phyloP scores from a whole-genome alignment of 2,888 invertebrate genomes.

The Argyra leucocephala region DNA sequence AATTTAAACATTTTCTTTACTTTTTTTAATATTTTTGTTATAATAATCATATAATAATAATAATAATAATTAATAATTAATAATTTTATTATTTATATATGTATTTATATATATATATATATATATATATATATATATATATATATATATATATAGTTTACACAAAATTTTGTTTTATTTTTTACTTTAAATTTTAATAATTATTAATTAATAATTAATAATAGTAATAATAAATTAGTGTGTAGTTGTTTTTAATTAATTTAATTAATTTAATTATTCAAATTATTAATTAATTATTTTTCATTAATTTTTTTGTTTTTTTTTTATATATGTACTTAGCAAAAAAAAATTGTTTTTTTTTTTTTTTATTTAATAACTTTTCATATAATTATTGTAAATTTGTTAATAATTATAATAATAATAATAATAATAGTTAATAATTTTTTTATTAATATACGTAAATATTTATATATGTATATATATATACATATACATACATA shows the following conservation, averaged over 20 bases:
- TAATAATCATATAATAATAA: no score
- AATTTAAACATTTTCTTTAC: neutral
- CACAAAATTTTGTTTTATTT: neutral
- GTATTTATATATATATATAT: neutral
- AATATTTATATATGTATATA: neutral
- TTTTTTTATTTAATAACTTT: conserved; percentile 1
- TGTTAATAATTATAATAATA: conserved; percentile 1
- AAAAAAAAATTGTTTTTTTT: neutral
- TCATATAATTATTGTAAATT: conserved; percentile 2
- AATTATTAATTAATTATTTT: neutral
- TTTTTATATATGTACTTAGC: neutral
- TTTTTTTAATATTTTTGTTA: neutral
- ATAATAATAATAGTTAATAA: conserved; percentile 1
- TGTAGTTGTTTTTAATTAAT: neutral
- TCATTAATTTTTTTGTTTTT: neutral
- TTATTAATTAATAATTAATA: neutral
- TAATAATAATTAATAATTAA: neutral
- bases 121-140: neutral
- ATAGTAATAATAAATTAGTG: conserved; percentile 5
- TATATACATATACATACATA: neutral
- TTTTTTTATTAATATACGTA: neutral
- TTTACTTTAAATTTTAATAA: neutral
- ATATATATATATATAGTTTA: neutral
- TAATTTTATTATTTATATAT: no score
- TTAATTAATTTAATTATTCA: neutral